Evolutionary conservation across 2,888 invertebrate genomes (phyloP).

Genomic region (Argyresthia albistria): DNA sequence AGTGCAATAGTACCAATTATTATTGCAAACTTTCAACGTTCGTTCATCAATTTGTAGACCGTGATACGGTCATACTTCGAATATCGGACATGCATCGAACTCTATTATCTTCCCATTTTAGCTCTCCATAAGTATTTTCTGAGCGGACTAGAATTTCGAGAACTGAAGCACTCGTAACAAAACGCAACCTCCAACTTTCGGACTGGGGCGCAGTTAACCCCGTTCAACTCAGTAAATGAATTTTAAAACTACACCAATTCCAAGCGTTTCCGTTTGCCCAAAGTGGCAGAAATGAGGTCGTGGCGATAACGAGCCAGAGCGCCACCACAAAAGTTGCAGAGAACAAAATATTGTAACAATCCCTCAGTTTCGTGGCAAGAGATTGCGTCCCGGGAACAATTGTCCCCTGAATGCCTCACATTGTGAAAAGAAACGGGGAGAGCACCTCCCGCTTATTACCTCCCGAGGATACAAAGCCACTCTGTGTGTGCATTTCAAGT

Average conservation of each 20-base stretch:
- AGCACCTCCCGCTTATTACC: neutral
- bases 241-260: slow-evolving; percentile 44
- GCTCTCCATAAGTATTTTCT: too few relatives aligned
- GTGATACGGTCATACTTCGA: too few relatives aligned
- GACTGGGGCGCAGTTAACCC: too few relatives aligned
- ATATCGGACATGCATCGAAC: too few relatives aligned
- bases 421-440: neutral
- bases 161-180: neutral
- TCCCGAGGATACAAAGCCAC: neutral
- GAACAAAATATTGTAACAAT: slow-evolving; percentile 13
- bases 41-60: too few relatives aligned
- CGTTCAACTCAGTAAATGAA: slow-evolving; percentile 22
- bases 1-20: too few relatives aligned
- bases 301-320: slow-evolving; percentile 52
- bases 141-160: too few relatives aligned
- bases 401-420: neutral
- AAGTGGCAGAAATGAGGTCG: slow-evolving; percentile 54
- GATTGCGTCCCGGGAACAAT: slow-evolving; percentile 1
- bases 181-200: neutral
- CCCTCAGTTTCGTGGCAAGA: neutral
- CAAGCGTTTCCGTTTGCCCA: slow-evolving; percentile 40
- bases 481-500: neutral
- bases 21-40: too few relatives aligned
- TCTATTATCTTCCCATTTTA: too few relatives aligned
- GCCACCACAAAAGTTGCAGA: slow-evolving; percentile 20